Evolutionary conservation across 1,140 invertebrate species (phyloP), one percentile per base, ranked within the genome.

Genomic region (Charaxes varanes): DNA sequence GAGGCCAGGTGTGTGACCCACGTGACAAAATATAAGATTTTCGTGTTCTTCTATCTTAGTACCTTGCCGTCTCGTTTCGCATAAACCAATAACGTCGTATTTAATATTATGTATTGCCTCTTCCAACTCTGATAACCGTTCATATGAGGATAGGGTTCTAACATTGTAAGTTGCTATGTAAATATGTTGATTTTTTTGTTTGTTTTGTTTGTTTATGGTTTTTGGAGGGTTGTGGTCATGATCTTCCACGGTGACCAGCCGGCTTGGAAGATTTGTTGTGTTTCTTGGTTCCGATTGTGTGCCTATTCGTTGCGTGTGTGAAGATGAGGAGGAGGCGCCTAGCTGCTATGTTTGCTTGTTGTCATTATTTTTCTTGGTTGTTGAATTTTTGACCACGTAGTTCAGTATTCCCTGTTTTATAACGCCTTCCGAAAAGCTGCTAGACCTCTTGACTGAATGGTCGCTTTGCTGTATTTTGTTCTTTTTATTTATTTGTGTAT

Each of bases 341-440:
- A 22, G 32, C 32, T 34, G 22, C 22, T 10, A 1, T 8, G 17
- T 34, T 11, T 34, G 17, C n/a, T 2, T 23, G 10, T 23, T 7
- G 7, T 23, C 7, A 3, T 8, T 15, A 13, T 34, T 17, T 1
- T 4, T 6, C 8, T n/a, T 42, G 10, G 37, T 45, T n/a, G 3
- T 41, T 8, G 11, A 14, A 22, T 48, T 51, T 45, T 54, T 59
- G 5, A 18, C 16, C 11, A 53, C 15, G 18, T 33, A 59, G 28
- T 54, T 51, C 3, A 51, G 14, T 10, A 54, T 53, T 1, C 46
- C 22, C 10, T 35, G 51, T 27, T 54, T 59, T 34, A 50, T 18
- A 8, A 48, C 43, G 40, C 48, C 46, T 35, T 55, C 49, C 17
- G 48, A 23, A 2, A 47, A 11, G 16, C 47, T 51, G 23, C 17